Evolutionary conservation across 2,113 vertebrate genomes (phyloP).

Genomic region (Struthio camelus): DNA sequence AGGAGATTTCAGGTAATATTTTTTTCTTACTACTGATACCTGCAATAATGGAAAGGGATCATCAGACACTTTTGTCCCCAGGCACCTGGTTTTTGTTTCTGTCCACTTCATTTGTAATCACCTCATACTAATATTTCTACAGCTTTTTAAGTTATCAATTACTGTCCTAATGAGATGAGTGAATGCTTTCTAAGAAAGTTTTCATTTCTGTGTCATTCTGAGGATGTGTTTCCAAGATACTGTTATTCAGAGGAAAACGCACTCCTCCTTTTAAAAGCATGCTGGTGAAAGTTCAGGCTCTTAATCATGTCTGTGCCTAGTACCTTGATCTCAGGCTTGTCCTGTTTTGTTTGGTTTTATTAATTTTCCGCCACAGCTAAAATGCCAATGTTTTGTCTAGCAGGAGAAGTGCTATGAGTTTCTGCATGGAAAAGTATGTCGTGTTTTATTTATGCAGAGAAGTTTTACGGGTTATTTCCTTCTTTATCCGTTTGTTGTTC

Average conservation of each 20-base stretch:
- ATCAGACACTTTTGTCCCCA: not conserved
- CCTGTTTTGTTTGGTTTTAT: not conserved
- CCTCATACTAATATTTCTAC: not conserved
- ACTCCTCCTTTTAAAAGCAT: not conserved
- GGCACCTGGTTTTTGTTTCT: not conserved
- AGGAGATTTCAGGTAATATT: not conserved
- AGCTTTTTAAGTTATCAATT: not conserved
- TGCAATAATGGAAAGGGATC: not conserved
- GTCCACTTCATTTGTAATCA: not conserved
- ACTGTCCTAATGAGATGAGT: not conserved
- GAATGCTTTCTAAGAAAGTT: not conserved
- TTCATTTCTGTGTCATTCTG: not conserved
- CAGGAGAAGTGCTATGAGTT: not conserved
- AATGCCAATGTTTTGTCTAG: slow-evolving; percentile 20
- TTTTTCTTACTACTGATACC: not conserved
- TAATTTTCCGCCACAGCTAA: slow-evolving; percentile 29
- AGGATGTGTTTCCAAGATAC: not conserved
- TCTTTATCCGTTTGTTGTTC: slow-evolving; percentile 26
- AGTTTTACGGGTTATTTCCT: slow-evolving; percentile 19
- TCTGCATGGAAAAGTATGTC: slow-evolving; percentile 33
- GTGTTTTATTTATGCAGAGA: slow-evolving; percentile 28
- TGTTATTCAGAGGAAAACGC: not conserved
- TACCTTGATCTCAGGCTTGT: not conserved
- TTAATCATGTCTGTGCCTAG: not conserved
- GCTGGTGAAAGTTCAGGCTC: not conserved